Evolutionary conservation across 2,797 vertebrate genomes (phyloP), one percentile per base, ranked within the genome.

Genomic region (Toxotes lorentzi): DNA sequence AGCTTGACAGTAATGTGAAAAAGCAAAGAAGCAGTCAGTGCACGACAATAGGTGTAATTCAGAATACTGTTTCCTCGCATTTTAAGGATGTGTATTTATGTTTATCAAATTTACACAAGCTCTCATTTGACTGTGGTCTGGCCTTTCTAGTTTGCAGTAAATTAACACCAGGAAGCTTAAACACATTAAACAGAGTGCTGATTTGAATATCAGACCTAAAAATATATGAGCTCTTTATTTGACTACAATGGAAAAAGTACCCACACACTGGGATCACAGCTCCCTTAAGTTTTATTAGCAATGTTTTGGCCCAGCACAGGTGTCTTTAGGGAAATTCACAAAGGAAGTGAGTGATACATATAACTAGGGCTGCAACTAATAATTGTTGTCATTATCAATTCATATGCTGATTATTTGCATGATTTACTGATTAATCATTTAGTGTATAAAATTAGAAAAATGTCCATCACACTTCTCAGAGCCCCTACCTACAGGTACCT

Each of bases 221-320:
- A 56, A 24, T 35, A 27, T n/a, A 3, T 34, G 14, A 51, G 11
- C 32, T 65, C 27, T 23, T 7, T 5, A 38, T n/a, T 3, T 27
- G 11, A 51, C 59, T 50, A 17, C n/a, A 67, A 40, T 7, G 41
- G 35, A 32, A 48, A 62, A 21, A 21, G 21, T 6, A 16, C 4
- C 14, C 0, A 1, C 66, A 38, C 12, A 7, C 3, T 56, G 30
- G n/a, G 38, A 54, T 40, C 63, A 38, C 16, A 60, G 27, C 53
- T 70, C 17, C 48, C 34, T 50, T 41, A 47, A 59, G 56, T 35
- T 60, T 75, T 72, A 43, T 57, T 61, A 35, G 53, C 24, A 48
- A 4, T 10, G 45, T 53, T 61, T 67, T 60, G 14, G 35, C 43
- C 17, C 45, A 51, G 45, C 70, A 74, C 35, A 40, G 14, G 68